A percentile compares a stretch with the other conserved stretches of the same genome.
Evolutionary conservation across 2,113 vertebrate species (phyloP).

Genomic region (Lophochroa leadbeateri): DNA sequence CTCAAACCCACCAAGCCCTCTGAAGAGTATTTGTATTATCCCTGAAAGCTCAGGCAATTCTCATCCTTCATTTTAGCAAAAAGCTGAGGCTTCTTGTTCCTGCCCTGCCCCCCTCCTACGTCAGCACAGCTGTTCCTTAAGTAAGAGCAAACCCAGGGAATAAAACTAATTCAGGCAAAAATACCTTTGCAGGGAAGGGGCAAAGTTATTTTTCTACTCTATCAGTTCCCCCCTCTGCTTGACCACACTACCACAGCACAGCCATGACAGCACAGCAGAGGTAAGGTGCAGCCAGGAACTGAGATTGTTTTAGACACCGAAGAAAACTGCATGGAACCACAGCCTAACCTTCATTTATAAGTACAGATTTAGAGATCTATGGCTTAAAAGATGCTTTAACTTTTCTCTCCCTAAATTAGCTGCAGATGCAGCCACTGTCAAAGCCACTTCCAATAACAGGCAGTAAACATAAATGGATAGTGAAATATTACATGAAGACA

Average conservation of each 20-base stretch:
- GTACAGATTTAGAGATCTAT: not conserved
- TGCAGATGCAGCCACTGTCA: not conserved
- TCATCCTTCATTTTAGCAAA: not conserved
- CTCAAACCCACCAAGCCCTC: not conserved
- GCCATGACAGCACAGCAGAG: not conserved
- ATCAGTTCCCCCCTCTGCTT: not conserved
- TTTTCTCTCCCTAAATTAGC: not conserved
- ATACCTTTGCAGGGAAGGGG: not conserved
- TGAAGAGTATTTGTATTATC: not conserved
- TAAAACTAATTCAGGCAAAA: not conserved
- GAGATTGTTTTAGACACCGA: not conserved
- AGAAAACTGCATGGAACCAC: not conserved
- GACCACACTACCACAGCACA: not conserved
- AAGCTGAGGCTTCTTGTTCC: not conserved
- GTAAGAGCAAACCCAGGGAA: not conserved
- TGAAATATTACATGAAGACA: not conserved
- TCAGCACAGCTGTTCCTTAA: not conserved
- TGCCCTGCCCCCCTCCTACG: fast-evolving
- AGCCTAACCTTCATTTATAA: not conserved
- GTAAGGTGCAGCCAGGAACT: not conserved
- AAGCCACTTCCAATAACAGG: not conserved
- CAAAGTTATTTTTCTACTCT: not conserved
- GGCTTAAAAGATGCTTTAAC: not conserved
- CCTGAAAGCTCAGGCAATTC: not conserved
- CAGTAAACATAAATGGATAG: not conserved